Conservation (phyloP, 2,113 vertebrate genomes). For the Macrotus californicus region DNA sequence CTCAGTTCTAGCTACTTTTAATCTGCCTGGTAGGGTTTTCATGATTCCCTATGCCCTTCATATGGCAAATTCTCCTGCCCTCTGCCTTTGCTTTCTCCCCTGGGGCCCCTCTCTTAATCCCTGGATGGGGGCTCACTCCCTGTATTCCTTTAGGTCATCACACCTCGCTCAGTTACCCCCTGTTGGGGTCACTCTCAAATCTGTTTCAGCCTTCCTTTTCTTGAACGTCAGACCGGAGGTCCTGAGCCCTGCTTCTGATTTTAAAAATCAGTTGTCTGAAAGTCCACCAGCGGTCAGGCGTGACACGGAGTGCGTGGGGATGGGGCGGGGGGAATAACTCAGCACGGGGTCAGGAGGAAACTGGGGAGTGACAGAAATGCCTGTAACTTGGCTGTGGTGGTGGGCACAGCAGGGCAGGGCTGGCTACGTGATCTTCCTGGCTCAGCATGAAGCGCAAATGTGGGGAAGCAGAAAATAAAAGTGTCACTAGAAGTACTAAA, state of each 20-base stretch:
- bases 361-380: not conserved
- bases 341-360: not conserved
- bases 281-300: not conserved
- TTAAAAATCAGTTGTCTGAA: not conserved
- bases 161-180: not conserved
- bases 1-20: not conserved
- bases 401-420: not conserved
- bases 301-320: too few relatives aligned
- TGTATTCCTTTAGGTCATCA: not conserved
- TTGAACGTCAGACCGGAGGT: not conserved
- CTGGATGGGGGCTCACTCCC: not conserved
- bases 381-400: not conserved
- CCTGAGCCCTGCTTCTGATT: not conserved
- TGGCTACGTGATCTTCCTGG: not conserved
- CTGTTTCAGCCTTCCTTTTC: not conserved
- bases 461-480: not conserved
- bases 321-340: not conserved
- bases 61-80: not conserved
- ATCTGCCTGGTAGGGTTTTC: not conserved
- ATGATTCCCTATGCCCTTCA: not conserved
- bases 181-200: not conserved
- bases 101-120: not conserved
- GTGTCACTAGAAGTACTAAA: not conserved
- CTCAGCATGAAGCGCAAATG: not conserved
- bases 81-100: not conserved